Evolutionary conservation across 2,888 invertebrate genomes (phyloP), one percentile per base, ranked within the genome.

Genomic region (Amphipyra tragopoginis): DNA sequence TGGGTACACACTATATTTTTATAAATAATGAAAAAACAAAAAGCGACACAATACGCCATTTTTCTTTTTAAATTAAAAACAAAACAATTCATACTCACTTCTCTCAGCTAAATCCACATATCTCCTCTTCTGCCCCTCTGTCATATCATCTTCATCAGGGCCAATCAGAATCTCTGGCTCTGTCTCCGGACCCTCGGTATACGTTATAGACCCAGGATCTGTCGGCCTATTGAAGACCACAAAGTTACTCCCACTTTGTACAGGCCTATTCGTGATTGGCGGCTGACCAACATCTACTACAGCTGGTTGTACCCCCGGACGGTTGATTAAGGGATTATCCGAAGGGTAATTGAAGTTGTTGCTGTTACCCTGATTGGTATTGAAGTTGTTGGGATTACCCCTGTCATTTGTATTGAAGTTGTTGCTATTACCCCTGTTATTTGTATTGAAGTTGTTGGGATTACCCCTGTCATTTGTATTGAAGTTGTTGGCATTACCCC

Each of bases 231-330:
- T 69, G 39, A 63, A 73, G 21, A 21, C 21, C 2, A 67, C 55
- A 1, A 38, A 39, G 34, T 59, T 67, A 26, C 65, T 15, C 72
- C 76, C 77, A 10, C 65, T 61, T 0, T 83, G 81, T 0, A 82
- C 68, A 0, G 91, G 90, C 42, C 66, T 86, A 36, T 94, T 94
- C 0, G 94, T 94, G 0, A 93, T 93, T 0, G 93, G 91, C 0
- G 91, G 91, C 15, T 85, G 82, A 38, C 79, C 81, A 0, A 75
- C 67, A 26, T 90, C 86, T 0, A 88, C 85, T 0, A 80, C 69
- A 0, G 85, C 84, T 0, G 93, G 92, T 65, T 75, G 90, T 0
- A 93, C 91, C 0, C 91, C 92, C 0, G 92, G 90, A 0, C 86
- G 77, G 8, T 85, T 79, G 0, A 79, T 64, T 0, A 86, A 65